phyloP scores from a whole-genome alignment of 2,113 vertebrate genomes.

The Python bivittatus region DNA sequence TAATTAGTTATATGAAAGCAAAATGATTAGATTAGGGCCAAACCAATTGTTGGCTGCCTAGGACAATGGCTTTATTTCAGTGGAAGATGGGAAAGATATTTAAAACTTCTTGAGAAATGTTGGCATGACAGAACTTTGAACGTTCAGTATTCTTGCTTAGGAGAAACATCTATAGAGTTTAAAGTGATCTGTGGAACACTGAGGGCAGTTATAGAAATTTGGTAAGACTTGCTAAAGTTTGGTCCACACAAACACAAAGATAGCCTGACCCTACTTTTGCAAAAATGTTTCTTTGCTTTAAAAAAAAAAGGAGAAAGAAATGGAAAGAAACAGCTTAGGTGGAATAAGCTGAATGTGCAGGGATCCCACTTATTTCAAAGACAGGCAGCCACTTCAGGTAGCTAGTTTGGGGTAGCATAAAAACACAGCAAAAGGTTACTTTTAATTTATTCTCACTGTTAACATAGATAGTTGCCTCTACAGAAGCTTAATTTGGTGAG shows the following conservation, averaged over 20 bases:
- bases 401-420: background rate
- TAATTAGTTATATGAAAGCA: conserved; percentile 31
- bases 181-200: background rate
- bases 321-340: background rate
- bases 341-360: background rate
- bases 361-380: background rate
- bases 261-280: background rate
- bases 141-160: background rate
- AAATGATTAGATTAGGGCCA: conserved; percentile 14
- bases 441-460: background rate
- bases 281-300: background rate
- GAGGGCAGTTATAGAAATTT: background rate
- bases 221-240: background rate
- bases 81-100: background rate
- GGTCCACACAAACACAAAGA: background rate
- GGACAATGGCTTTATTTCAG: background rate
- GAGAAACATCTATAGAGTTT: background rate
- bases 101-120: background rate
- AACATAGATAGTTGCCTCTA: too few relatives aligned
- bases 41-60: background rate
- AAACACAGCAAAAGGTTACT: background rate
- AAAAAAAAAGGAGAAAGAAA: background rate
- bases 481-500: too few relatives aligned
- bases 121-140: background rate
- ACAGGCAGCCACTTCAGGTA: background rate